Conservation (phyloP, 2,113 vertebrate species). For the Rattus rattus region DNA sequence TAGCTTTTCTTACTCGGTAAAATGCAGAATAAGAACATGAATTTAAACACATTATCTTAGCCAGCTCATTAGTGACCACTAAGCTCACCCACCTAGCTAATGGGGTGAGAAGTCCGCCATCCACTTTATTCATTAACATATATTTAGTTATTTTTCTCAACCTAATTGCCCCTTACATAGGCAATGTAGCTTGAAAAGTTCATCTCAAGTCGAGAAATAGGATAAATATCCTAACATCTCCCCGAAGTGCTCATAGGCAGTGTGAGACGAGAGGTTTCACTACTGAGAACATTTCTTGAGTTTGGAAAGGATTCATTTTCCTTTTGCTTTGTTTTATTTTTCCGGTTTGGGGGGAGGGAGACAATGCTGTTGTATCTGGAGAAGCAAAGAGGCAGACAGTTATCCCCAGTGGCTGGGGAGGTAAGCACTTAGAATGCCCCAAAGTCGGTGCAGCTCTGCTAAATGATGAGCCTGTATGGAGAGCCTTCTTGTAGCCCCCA, state of each 20-base stretch:
- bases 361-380: not conserved
- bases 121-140: not conserved
- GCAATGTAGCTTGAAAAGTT: not conserved
- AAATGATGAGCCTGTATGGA: not conserved
- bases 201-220: not conserved
- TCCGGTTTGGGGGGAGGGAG: fast-evolving
- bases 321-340: not conserved
- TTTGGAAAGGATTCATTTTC: not conserved
- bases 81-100: not conserved
- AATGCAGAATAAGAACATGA: not conserved
- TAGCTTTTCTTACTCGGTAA: constrained; percentile 4
- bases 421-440: not conserved
- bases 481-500: not conserved
- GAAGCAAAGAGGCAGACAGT: not conserved
- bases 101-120: not conserved
- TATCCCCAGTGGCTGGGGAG: not conserved
- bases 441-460: not conserved
- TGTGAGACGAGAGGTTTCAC: not conserved
- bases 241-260: not conserved
- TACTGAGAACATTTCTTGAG: not conserved
- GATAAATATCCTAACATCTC: not conserved
- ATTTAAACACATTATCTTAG: not conserved
- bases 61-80: not conserved
- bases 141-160: not conserved
- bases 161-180: not conserved